Conservation (phyloP, 2,888 invertebrate genomes). For the Leptura quadrifasciata region DNA sequence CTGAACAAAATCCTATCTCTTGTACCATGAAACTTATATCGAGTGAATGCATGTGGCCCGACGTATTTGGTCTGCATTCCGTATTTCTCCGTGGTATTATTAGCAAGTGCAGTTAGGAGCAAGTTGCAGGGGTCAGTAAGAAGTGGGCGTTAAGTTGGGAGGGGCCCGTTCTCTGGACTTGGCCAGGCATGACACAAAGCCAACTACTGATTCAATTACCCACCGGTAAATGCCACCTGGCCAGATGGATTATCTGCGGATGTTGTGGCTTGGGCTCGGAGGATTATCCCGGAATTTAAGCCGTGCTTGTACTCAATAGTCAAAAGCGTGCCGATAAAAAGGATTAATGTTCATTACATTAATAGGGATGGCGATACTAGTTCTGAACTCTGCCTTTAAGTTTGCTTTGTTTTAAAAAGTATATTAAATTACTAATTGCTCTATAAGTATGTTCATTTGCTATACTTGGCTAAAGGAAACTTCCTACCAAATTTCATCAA, state of each 20-base stretch:
- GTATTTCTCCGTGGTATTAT: conserved; percentile 2
- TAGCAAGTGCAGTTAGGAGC: conserved; percentile 20
- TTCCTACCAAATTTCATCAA: too few species aligned
- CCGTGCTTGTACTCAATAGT: neutral
- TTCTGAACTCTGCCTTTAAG: too few species aligned
- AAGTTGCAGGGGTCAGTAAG: conserved; percentile 66
- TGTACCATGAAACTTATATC: neutral
- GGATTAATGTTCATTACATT: neutral
- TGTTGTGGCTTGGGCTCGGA: conserved; percentile 7
- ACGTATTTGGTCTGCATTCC: conserved; percentile 9
- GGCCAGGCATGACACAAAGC: conserved; percentile 59
- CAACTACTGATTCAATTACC: conserved; percentile 16
- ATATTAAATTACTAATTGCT: too few species aligned
- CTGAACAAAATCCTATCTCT: too few species aligned
- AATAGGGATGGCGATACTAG: too few species aligned
- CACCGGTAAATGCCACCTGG: conserved; percentile 29
- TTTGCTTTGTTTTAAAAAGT: too few species aligned
- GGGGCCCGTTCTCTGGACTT: conserved; percentile 63
- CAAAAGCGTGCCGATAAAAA: neutral
- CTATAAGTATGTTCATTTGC: too few species aligned
- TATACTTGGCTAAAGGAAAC: too few species aligned
- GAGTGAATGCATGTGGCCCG: neutral
- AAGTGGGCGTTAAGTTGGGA: conserved; percentile 69
- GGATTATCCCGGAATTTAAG: neutral
- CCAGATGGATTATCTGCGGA: conserved; percentile 5